A percentile compares a stretch with the other conserved stretches of the same genome.
These are phyloP conservation scores for Ichneumon xanthorius DNA, from an alignment of 2,888 invertebrate species.

Conservation along the genomic window DNA sequence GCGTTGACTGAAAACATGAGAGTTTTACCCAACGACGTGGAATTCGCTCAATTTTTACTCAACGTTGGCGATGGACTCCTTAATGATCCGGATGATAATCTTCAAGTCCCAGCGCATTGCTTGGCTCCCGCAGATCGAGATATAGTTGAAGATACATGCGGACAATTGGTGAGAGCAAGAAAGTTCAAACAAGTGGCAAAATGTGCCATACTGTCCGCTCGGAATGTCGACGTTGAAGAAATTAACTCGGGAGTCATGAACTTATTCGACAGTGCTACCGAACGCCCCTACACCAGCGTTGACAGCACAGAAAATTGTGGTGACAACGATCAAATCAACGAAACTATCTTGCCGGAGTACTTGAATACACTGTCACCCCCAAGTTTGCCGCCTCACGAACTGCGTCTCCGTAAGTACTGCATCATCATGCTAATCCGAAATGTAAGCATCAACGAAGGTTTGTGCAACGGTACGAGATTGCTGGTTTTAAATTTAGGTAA, in stretches of 20 bases:
- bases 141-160: conserved; percentile 64
- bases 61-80: conserved; percentile 66
- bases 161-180: conserved; percentile 55
- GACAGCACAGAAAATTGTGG: conserved; percentile 54
- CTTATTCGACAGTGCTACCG: conserved; percentile 57
- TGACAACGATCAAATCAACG: too few species aligned
- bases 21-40: conserved; percentile 60
- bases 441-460: too few species aligned
- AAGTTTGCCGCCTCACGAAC: too few species aligned
- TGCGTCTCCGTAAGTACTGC: too few species aligned
- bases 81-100: conserved; percentile 66
- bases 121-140: conserved; percentile 47
- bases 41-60: conserved; percentile 69
- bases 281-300: conserved; percentile 58
- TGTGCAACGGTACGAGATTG: too few species aligned
- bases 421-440: too few species aligned
- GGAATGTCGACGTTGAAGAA: conserved; percentile 69
- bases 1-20: conserved; percentile 70
- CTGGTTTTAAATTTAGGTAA: too few species aligned
- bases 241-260: conserved; percentile 66
- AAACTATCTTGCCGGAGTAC: too few species aligned
- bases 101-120: conserved; percentile 58
- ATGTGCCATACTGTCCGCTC: conserved; percentile 67
- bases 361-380: too few species aligned
- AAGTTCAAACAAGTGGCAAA: conserved; percentile 52